Percentiles rank a stretch among this genome's conserved stretches.
Evolutionary conservation across 2,797 vertebrate genomes (phyloP).

Genomic region (Intellagama lesueurii): DNA sequence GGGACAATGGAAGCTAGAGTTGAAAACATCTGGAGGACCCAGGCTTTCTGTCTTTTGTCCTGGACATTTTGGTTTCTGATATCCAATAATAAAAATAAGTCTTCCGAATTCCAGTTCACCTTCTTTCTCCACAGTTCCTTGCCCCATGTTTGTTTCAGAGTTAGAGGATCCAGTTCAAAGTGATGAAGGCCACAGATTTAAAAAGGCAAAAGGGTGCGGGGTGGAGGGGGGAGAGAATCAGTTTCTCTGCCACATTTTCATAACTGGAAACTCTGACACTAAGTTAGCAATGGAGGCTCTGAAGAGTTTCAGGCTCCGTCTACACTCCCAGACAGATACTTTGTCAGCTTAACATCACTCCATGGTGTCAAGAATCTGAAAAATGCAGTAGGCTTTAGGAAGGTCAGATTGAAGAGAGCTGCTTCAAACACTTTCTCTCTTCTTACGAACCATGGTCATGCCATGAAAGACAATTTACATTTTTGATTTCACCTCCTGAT

Average conservation of each 20-base stretch:
- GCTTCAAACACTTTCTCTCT: constrained; percentile 7
- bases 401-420: constrained; percentile 23
- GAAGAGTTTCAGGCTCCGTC: background rate
- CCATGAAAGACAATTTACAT: constrained; percentile 27
- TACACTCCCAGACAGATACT: constrained; percentile 18
- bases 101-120: background rate
- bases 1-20: background rate
- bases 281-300: background rate
- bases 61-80: background rate
- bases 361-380: constrained; percentile 46
- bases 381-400: constrained; percentile 39
- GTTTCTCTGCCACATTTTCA: background rate
- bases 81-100: background rate
- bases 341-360: constrained; percentile 42
- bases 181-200: background rate
- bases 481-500: constrained; percentile 2
- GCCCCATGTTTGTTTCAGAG: background rate
- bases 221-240: background rate
- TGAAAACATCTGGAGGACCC: background rate
- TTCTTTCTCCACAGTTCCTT: background rate
- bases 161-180: background rate
- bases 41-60: too few species aligned
- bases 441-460: background rate
- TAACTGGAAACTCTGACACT: background rate
- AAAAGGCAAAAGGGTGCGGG: background rate